These are phyloP conservation scores for Drosophila prolongata DNA, from an alignment of 2,888 invertebrate genomes.

Conservation along the genomic window DNA sequence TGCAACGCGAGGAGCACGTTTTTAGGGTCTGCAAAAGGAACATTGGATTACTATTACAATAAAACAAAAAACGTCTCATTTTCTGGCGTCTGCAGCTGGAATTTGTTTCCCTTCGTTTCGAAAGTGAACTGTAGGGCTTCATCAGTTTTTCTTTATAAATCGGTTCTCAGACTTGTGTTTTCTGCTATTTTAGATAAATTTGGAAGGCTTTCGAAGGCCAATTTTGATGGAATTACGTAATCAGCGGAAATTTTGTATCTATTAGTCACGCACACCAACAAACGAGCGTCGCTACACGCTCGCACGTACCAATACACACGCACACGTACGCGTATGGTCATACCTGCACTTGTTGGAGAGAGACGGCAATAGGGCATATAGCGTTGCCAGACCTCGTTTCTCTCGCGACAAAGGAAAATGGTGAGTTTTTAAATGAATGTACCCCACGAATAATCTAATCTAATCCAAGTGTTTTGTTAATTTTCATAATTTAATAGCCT, in stretches of 20 bases:
- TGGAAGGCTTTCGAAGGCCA: constrained; percentile 43
- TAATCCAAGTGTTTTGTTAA: not conserved
- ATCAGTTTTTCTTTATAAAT: not conserved
- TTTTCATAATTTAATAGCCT: constrained; percentile 87
- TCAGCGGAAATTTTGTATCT: constrained; percentile 42
- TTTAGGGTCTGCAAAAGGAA: constrained; percentile 25
- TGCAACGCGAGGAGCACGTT: constrained; percentile 61
- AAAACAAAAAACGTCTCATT: constrained; percentile 1
- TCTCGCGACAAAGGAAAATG: constrained; percentile 31
- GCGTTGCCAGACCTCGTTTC: constrained; percentile 60
- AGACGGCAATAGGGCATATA: constrained; percentile 20
- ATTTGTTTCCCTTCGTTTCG: constrained; percentile 4
- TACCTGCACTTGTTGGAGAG: constrained; percentile 10
- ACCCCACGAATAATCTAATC: not conserved
- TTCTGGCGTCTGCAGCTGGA: constrained; percentile 8
- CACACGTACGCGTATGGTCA: constrained; percentile 28
- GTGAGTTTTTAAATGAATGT: constrained; percentile 47
- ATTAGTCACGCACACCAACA: constrained; percentile 22
- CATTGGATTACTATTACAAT: constrained; percentile 9
- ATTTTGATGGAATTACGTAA: constrained; percentile 63
- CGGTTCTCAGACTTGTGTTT: constrained; percentile 36
- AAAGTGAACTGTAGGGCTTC: constrained; percentile 31
- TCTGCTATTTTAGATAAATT: constrained; percentile 58
- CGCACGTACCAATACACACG: constrained; percentile 39
- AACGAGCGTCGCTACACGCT: constrained; percentile 2